Base-by-base conservation (phyloP, 2,888 invertebrate species). In the Dynastes grantii region DNA sequence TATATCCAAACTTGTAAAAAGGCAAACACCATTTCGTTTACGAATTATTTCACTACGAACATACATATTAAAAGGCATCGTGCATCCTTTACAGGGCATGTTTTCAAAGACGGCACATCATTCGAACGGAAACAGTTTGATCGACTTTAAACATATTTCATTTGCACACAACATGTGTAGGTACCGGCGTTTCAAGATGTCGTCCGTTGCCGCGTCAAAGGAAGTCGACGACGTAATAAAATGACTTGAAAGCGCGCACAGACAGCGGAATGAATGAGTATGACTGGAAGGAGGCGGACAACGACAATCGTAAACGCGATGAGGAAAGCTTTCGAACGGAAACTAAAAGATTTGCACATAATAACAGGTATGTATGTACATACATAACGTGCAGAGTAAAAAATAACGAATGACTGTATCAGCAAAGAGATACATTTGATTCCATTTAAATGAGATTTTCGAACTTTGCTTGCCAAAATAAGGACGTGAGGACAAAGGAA, bases 121-220 rank as follows among this genome's bases (percentile, higher is more conserved):
- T 22, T 55, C 11, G 55, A 55, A 55, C 55, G 55, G 55, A 55
- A 55, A 55, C 55, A 55, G 55, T 55, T 55, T 55, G 55, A 55
- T 55, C 55, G 55, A 55, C 55, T 55, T 55, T 55, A 55, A 55
- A 55, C 22, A 3, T n/a, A 55, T 3, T 16, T 22, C 22, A 55
- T 55, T 55, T 16, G 55, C 8, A 55, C 55, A 55, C 16, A 55
- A 55, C 55, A 55, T n/a, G n/a, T 55, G 55, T 55, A 40, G 8
- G 55, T 55, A 45, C 9, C 45, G 11, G 8, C 45, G 45, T 11
- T 45, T 11, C 45, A 45, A 45, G 45, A 55, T 13, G 6, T n/a
- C 22, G 16, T 5, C n/a, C 16, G 13, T 16, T n/a, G n/a, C 55
- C 55, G 55, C 55, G n/a, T 55, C 55, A 55, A 55, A 55, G 55